Evolutionary conservation across 1,140 invertebrate genomes (phyloP).

Genomic region (Arion vulgaris): DNA sequence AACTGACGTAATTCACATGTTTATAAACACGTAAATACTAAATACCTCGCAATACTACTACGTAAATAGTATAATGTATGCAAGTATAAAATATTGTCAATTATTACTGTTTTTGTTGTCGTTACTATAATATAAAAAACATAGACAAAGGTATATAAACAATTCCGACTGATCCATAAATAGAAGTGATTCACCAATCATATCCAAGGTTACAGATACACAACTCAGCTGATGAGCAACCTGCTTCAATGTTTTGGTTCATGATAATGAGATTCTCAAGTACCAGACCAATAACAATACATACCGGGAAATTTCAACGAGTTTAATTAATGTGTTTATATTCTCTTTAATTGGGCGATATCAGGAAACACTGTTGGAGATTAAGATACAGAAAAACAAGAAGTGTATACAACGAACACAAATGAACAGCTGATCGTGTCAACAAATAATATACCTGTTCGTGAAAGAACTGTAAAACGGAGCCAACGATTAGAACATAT

Average conservation of each 20-base stretch:
- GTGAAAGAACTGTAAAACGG: no score
- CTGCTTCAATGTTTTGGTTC: constrained; percentile 9
- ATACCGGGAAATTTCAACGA: no score
- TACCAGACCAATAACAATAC: not conserved
- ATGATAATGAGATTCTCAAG: not conserved
- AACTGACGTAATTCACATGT: constrained; percentile 23
- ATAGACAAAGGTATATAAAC: not conserved
- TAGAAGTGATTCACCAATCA: not conserved
- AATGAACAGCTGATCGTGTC: no score
- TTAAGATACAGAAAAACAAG: no score
- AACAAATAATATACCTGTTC: no score
- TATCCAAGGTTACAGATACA: not conserved
- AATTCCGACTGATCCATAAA: not conserved
- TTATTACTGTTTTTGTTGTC: not conserved
- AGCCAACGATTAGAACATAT: no score
- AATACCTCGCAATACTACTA: not conserved
- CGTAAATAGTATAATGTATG: not conserved
- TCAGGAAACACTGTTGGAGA: no score
- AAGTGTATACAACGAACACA: no score
- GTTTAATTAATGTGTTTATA: no score
- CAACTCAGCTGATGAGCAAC: not conserved
- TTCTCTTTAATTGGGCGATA: no score
- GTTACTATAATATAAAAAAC: not conserved
- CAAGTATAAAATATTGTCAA: not conserved
- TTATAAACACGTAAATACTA: not conserved